Evolutionary conservation across 2,888 invertebrate genomes (phyloP).

Genomic region (Drosophila sordidula): DNA sequence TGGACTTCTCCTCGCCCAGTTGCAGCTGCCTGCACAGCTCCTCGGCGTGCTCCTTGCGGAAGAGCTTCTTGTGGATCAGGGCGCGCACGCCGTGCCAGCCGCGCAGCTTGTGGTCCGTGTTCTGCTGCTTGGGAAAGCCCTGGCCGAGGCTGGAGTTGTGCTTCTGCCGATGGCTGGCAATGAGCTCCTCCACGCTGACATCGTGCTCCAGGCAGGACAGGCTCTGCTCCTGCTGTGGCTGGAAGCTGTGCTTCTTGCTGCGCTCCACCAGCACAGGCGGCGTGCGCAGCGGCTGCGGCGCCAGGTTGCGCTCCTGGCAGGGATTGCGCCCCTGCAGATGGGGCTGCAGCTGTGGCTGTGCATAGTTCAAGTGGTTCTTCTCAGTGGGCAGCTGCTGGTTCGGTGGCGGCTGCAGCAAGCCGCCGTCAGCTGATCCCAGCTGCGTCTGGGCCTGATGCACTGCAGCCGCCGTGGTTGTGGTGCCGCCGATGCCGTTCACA

Average conservation of each 20-base stretch:
- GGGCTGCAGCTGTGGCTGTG: slow-evolving; percentile 89
- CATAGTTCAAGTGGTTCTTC: slow-evolving; percentile 84
- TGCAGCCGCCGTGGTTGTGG: slow-evolving; percentile 64
- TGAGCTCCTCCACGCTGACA: slow-evolving; percentile 84
- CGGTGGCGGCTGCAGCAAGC: slow-evolving; percentile 82
- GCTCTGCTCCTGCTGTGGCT: slow-evolving; percentile 82
- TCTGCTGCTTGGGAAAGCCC: slow-evolving; percentile 85
- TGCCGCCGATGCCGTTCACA: slow-evolving; percentile 10
- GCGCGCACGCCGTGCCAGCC: slow-evolving; percentile 85
- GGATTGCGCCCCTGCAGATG: slow-evolving; percentile 93
- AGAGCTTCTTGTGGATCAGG: slow-evolving; percentile 84
- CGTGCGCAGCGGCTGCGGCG: slow-evolving; percentile 74
- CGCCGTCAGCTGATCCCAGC: slow-evolving; percentile 70
- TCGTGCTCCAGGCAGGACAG: slow-evolving; percentile 84
- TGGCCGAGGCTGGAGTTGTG: slow-evolving; percentile 81
- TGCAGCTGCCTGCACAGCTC: slow-evolving; percentile 67
- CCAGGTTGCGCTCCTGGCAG: slow-evolving; percentile 91
- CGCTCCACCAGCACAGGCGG: slow-evolving; percentile 83
- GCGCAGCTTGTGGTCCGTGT: slow-evolving; percentile 83
- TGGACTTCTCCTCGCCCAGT: slow-evolving; percentile 83
- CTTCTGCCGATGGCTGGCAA: slow-evolving; percentile 70
- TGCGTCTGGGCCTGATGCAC: slow-evolving; percentile 66
- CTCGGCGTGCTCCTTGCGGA: slow-evolving; percentile 79
- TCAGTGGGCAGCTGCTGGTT: slow-evolving; percentile 84
- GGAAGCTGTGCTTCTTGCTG: slow-evolving; percentile 84